These are phyloP conservation scores for Pituophis catenifer DNA, from an alignment of 2,113 vertebrate species.

Conservation along the genomic window DNA sequence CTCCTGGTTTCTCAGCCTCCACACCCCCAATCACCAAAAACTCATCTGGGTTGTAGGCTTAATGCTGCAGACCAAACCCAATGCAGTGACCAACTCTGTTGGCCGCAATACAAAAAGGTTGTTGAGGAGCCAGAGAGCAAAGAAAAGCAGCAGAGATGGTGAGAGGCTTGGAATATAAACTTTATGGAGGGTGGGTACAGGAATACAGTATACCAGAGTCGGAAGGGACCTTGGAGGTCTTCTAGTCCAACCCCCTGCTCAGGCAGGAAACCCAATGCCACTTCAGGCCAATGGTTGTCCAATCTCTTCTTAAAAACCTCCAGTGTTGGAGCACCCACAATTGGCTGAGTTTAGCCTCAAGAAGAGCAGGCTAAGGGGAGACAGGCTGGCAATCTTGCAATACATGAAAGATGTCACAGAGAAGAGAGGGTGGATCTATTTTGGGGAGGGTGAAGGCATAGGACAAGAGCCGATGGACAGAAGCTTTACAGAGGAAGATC, in stretches of 20 bases:
- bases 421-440: not conserved
- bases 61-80: not conserved
- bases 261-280: not conserved
- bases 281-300: not conserved
- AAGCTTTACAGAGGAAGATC: not conserved
- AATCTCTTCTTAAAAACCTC: not conserved
- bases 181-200: not conserved
- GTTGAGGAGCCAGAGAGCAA: not conserved
- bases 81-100: not conserved
- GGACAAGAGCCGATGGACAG: not conserved
- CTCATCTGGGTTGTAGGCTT: not conserved
- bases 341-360: not conserved
- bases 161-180: not conserved
- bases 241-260: not conserved
- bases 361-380: not conserved
- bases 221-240: not conserved
- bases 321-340: not conserved
- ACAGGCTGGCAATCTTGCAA: not conserved
- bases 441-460: not conserved
- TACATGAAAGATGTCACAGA: not conserved
- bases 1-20: not conserved
- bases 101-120: not conserved
- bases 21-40: not conserved
- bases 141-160: not conserved
- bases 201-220: not conserved